These are phyloP conservation scores for Lochmaea crataegi DNA, from an alignment of 2,888 invertebrate genomes.

Conservation along the genomic window DNA sequence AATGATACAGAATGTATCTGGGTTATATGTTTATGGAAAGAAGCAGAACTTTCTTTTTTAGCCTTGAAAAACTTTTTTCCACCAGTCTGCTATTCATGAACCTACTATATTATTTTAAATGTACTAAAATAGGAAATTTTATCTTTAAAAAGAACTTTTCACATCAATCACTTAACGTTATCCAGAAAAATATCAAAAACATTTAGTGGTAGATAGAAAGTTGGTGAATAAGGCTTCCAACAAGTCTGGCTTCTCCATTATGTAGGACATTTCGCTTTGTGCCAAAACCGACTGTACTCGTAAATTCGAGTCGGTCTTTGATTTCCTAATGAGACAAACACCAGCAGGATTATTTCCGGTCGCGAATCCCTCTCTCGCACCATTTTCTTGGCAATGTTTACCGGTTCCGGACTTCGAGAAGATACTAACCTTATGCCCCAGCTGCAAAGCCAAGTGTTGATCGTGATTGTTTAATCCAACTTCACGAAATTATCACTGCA, in stretches of 20 bases:
- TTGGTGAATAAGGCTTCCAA: slow-evolving; percentile 25
- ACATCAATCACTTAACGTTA: background rate
- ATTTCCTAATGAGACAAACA: slow-evolving; percentile 62
- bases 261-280: slow-evolving; percentile 53
- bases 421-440: slow-evolving; percentile 41
- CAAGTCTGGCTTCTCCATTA: slow-evolving; percentile 26
- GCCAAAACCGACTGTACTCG: slow-evolving; percentile 44
- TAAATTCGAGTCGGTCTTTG: slow-evolving; percentile 60
- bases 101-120: too few species aligned
- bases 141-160: background rate
- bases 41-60: too few species aligned
- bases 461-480: slow-evolving; percentile 43
- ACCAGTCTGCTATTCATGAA: too few species aligned
- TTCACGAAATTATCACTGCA: slow-evolving; percentile 17
- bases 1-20: too few species aligned
- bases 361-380: slow-evolving; percentile 48
- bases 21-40: too few species aligned
- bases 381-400: slow-evolving; percentile 56
- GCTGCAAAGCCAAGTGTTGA: slow-evolving; percentile 43
- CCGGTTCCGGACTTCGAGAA: slow-evolving; percentile 47
- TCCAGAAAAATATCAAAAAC: background rate
- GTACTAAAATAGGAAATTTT: too few species aligned
- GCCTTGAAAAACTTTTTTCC: too few species aligned
- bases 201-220: slow-evolving; percentile 14
- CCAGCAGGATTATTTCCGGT: slow-evolving; percentile 58